Base-by-base conservation (phyloP, 2,888 invertebrate species). In the Leuctra nigra region DNA sequence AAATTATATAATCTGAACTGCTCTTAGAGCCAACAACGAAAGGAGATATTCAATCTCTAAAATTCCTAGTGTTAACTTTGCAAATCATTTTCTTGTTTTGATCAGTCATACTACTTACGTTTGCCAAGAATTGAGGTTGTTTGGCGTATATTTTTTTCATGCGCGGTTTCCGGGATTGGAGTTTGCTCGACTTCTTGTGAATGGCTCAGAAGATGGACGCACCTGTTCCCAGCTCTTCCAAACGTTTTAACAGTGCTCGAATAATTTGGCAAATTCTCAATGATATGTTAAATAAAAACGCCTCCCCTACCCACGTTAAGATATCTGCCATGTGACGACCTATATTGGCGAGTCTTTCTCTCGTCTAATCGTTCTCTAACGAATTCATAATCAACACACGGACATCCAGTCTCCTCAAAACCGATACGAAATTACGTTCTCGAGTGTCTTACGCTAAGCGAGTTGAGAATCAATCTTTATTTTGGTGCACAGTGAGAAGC, bases 61-160 rank as follows among this genome's bases (percentile, higher is more conserved):
- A n/a, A n/a, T n/a, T n/a, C n/a, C n/a, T n/a, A n/a, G n/a, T n/a
- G n/a, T n/a, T n/a, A n/a, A n/a, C n/a, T 16, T 39, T 16, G 14
- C 16, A 39, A 3, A 6, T 16, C 7, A 16, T 39, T 39, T 6
- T 44, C 47, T 35, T 55, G 35, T 14, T 22, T 13, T 16, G 39
- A 39, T 39, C 39, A 20, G 39, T 29, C 14, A 47, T 23, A 25
- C 16, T 13, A 24, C 16, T 25, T 13, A 3, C 11, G 9, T 16
- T 3, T 47, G 47, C 47, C 47, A 47, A 47, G 47, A 47, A 47
- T 25, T 47, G 29, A 47, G n/a, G 47, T 23, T 47, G 47, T 47
- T 47, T 14, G 47, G 14, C 16, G 6, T 47, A 25, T 47, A 25
- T 47, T 47, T 14, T 24, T n/a, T 23, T 4, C 29, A 25, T 47